phyloP scores from a whole-genome alignment of 30 jellyfish, hydroid and myxozoan species.

The Aurelia aurita complex sp. Pacific region DNA sequence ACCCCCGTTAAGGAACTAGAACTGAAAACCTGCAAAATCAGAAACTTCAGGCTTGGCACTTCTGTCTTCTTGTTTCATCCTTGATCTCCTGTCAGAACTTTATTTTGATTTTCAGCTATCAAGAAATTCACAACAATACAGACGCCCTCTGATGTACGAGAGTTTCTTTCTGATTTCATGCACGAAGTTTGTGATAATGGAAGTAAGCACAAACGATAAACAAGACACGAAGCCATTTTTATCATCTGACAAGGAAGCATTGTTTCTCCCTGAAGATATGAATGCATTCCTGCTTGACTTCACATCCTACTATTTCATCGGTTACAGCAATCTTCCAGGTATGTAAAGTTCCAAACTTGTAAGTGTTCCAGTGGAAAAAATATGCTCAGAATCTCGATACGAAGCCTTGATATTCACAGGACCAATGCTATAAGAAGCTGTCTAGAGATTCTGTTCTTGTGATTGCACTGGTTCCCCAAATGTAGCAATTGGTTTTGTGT shows the following conservation, averaged over 20 bases:
- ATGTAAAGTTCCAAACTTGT: not conserved
- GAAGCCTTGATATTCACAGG: too few relatives aligned
- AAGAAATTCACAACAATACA: slow-evolving; percentile 10
- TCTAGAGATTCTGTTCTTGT: too few relatives aligned
- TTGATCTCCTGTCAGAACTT: too few relatives aligned
- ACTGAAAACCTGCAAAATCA: too few relatives aligned
- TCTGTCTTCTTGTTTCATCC: too few relatives aligned
- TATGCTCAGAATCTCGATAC: too few relatives aligned
- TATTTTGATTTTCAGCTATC: slow-evolving; percentile 13
- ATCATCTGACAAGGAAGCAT: slow-evolving; percentile 84
- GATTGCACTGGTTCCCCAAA: too few relatives aligned
- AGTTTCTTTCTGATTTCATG: slow-evolving; percentile 82
- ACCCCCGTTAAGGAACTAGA: too few relatives aligned
- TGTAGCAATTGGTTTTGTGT: too few relatives aligned
- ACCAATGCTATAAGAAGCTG: too few relatives aligned
- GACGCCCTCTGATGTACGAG: slow-evolving; percentile 86
- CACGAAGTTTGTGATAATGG: slow-evolving; percentile 77
- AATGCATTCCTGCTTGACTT: slow-evolving; percentile 84
- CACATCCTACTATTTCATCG: slow-evolving; percentile 84
- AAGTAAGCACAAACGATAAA: slow-evolving; percentile 79
- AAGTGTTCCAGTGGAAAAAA: not conserved
- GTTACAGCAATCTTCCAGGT: slow-evolving; percentile 74
- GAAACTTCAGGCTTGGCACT: too few relatives aligned
- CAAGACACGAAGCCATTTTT: slow-evolving; percentile 78
- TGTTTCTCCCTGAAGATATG: slow-evolving; percentile 92